A percentile compares a stretch with the other conserved stretches of the same genome.
Conservation (phyloP, 2,113 vertebrate species). For the Crotalus tigris region DNA sequence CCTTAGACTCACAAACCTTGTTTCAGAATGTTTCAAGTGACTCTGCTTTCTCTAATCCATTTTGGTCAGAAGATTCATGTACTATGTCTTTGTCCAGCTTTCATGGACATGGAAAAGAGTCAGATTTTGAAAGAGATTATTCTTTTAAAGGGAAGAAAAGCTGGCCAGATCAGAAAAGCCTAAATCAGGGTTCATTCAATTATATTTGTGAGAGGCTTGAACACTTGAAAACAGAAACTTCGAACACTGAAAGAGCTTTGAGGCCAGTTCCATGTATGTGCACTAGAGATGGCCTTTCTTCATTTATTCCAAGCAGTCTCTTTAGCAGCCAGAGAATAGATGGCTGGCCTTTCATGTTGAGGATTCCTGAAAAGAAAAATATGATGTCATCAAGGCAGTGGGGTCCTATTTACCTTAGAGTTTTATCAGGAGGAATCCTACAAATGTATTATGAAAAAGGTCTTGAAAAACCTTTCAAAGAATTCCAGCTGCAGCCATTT, state of each 20-base stretch:
- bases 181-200: constrained; percentile 84
- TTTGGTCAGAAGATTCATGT: constrained; percentile 78
- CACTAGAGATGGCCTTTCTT: constrained; percentile 36
- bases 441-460: constrained; percentile 96
- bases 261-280: constrained; percentile 38
- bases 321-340: constrained; percentile 80
- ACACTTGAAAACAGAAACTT: constrained; percentile 69
- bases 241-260: constrained; percentile 16
- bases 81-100: constrained; percentile 67
- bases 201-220: constrained; percentile 89
- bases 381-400: constrained; percentile 98
- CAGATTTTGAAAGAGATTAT: constrained; percentile 28
- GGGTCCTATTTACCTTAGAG: constrained; percentile 90
- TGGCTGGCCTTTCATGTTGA: constrained; percentile 93
- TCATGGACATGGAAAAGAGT: constrained; percentile 57
- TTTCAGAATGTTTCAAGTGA: constrained; percentile 74
- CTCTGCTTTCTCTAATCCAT: constrained; percentile 85
- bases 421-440: constrained; percentile 84
- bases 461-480: constrained; percentile 92
- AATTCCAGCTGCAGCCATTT: constrained; percentile 85
- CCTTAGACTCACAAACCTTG: constrained; percentile 45
- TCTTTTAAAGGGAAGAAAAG: constrained; percentile 64
- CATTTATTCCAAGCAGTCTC: constrained; percentile 74
- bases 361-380: constrained; percentile 97
- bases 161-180: constrained; percentile 76